These are phyloP conservation scores for Shargacucullia verbasci DNA, from an alignment of 2,888 invertebrate genomes.

Conservation along the genomic window DNA sequence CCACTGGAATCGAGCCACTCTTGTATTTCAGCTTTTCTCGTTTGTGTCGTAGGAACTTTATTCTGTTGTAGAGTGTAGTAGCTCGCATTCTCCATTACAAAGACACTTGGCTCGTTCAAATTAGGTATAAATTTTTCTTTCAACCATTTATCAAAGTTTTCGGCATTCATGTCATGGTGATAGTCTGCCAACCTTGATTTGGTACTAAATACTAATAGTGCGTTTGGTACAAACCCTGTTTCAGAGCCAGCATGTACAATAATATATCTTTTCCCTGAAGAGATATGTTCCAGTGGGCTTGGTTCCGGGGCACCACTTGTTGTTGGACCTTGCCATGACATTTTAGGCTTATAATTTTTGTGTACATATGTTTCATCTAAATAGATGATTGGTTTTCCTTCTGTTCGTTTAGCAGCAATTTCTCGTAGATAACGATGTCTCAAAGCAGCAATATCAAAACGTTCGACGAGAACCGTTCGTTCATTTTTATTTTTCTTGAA, in stretches of 20 bases:
- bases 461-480: background rate
- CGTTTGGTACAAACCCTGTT: too few relatives aligned
- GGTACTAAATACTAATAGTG: slow-evolving; percentile 40
- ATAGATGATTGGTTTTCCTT: background rate
- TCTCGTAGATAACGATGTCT: background rate
- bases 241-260: slow-evolving; percentile 54
- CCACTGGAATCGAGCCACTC: too few relatives aligned
- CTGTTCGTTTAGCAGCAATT: background rate
- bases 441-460: background rate
- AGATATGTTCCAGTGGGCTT: too few relatives aligned
- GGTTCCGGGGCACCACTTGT: too few relatives aligned
- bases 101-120: slow-evolving; percentile 16
- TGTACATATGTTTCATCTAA: too few relatives aligned
- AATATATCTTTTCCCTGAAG: slow-evolving; percentile 51
- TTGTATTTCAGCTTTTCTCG: too few relatives aligned
- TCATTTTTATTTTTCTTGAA: background rate
- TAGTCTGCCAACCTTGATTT: slow-evolving; percentile 51
- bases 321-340: too few relatives aligned
- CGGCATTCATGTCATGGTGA: slow-evolving; percentile 48
- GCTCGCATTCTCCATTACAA: slow-evolving; percentile 38
- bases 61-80: slow-evolving; percentile 19
- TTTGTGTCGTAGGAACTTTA: too few relatives aligned
- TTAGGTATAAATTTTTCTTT: slow-evolving; percentile 40
- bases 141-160: too few relatives aligned
- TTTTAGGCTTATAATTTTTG: too few relatives aligned